Evolutionary conservation across 2,797 vertebrate genomes (phyloP), one percentile per base, ranked within the genome.

Genomic region (Echeneis naucrates): DNA sequence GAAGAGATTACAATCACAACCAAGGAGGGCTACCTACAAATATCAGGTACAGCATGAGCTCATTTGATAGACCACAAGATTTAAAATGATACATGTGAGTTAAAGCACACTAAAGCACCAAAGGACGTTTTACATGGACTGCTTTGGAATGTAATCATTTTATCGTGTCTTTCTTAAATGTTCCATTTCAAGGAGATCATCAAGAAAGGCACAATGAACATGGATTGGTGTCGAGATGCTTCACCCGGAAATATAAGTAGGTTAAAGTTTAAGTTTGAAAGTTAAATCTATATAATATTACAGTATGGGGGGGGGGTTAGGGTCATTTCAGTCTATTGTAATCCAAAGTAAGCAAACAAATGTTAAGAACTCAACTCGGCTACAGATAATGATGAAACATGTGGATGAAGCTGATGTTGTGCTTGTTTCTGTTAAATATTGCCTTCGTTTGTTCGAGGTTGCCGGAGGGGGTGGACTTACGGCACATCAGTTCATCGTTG

Each of bases 161-260:
- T 26, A 11, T 8, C 48, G 45, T 4, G 2, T 37, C 7, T 24
- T n/a, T 24, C 12, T 17, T 9, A 14, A 16, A 23, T 42, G 77
- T 51, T 52, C 53, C 6, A 16, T 69, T 71, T 72, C 6, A 70
- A 94, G 94, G 93, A 72, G 92, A 89, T 68, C 94, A 94, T 8
- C 66, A 93, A 57, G 93, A 92, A 75, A 91, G 67, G 76, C 90
- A 91, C 66, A 90, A 94, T 69, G 78, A 90, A 52, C 92, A 93
- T 44, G 93, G 92, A 47, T 16, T 75, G 3, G 87, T 94, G 59
- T 88, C 92, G 37, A 86, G 93, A 52, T 89, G 88, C 79, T 94
- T 94, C 81, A 93, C 78, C 11, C 81, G 92, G 33, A 94, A 94
- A 87, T 94, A 94, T 70, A 94, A 88, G 94, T 94, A 85, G 77